Evolutionary conservation across 2,797 vertebrate genomes (phyloP).

Genomic region (Trachurus trachurus): DNA sequence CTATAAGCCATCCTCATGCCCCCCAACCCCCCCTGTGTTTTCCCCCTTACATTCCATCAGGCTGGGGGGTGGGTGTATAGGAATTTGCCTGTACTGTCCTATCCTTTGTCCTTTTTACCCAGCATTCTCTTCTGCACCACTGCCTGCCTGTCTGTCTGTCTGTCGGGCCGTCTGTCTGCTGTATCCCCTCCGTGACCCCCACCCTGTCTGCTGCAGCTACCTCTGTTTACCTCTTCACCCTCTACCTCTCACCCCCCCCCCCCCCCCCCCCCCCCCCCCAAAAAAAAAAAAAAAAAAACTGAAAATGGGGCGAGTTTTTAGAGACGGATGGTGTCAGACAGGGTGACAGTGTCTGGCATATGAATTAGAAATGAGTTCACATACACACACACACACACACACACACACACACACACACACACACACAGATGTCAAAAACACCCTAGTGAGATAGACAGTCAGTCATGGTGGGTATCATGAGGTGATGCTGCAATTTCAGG

Average conservation of each 20-base stretch:
- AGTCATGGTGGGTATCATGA: neutral
- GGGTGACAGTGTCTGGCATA: constrained; percentile 19
- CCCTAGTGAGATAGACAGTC: neutral
- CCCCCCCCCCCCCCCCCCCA: neutral
- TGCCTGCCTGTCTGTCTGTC: constrained; percentile 47
- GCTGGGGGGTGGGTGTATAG: constrained; percentile 35
- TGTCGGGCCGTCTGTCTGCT: constrained; percentile 41
- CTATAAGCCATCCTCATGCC: constrained; percentile 32
- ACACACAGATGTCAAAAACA: neutral
- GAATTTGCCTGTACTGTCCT: constrained; percentile 62
- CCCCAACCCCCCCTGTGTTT: constrained; percentile 57
- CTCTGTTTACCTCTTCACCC: neutral
- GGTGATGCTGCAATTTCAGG: constrained; percentile 22
- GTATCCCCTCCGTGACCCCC: neutral
- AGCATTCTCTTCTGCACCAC: constrained; percentile 53
- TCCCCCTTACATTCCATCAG: constrained; percentile 65
- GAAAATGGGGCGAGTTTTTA: constrained; percentile 5
- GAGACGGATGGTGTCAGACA: constrained; percentile 29
- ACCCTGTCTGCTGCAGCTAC: neutral
- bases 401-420: constrained; percentile 10
- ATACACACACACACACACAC: constrained; percentile 6
- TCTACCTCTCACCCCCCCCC: constrained; percentile 1
- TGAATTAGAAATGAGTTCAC: constrained; percentile 27
- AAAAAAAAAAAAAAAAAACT: neutral
- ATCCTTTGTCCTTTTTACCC: constrained; percentile 68